Conservation (phyloP, 2,113 vertebrate species). For the Choloepus hoffmanni region DNA sequence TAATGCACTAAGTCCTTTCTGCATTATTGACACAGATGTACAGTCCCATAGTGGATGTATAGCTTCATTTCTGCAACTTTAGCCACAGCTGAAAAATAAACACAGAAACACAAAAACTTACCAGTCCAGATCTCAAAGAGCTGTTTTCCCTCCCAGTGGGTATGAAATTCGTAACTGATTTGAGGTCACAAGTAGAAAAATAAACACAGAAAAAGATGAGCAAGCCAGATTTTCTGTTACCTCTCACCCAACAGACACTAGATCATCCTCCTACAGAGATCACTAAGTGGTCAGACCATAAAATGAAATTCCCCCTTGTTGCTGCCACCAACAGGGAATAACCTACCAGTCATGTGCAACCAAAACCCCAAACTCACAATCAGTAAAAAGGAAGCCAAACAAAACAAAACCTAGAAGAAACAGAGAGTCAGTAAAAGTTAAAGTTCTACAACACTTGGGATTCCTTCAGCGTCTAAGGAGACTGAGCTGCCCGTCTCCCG, state of each 20-base stretch:
- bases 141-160: neutral
- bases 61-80: neutral
- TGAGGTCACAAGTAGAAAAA: neutral
- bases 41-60: neutral
- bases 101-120: neutral
- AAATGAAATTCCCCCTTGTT: neutral
- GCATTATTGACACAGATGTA: neutral
- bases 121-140: neutral
- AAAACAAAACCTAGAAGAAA: neutral
- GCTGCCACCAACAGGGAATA: neutral
- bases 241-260: neutral
- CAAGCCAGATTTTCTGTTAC: neutral
- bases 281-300: neutral
- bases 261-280: neutral
- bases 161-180: neutral
- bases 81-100: neutral
- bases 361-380: neutral
- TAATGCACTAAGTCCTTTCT: neutral
- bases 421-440: neutral
- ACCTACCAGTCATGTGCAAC: neutral
- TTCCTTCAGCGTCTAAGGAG: neutral
- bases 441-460: neutral
- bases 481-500: neutral
- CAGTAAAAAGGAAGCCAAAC: neutral
- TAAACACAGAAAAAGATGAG: neutral